Base-by-base conservation (phyloP, 1,140 invertebrate genomes). In the Calephelis nemesis region DNA sequence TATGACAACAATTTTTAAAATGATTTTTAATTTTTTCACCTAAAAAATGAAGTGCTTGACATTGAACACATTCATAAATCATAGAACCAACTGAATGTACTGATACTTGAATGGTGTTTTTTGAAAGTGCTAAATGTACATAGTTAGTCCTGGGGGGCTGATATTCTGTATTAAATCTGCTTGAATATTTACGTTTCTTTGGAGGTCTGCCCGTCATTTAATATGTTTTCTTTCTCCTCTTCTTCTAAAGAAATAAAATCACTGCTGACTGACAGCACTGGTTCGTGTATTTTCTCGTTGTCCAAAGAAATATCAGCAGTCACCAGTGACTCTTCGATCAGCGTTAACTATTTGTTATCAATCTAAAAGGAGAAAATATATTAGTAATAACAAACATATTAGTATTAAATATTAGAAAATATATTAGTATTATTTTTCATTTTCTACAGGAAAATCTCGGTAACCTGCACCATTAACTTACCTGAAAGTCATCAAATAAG, bases 1-100 rank as follows among this genome's bases (percentile, higher is more conserved):
- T 76, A 72, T 74, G 72, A 73, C 74, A 76, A 71, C 69, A 73
- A 65, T 73, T 69, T 71, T 70, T 73, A 68, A 71, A 73, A 76
- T 76, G 62, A 69, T 71, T 69, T 72, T 72, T 67, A 69, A 67
- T 70, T 65, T 72, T 74, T 72, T 74, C 73, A 69, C 69, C 73
- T 74, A 74, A 72, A 65, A 74, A 74, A 70, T 74, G 67, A 71
- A 73, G 65, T 68, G 72, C 65, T 68, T 70, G 68, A 68, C 70
- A 74, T 68, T 72, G 68, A 70, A 69, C 65, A 70, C 69, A 74
- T 71, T 71, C 70, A 74, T 74, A 71, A 74, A 70, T 70, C 73
- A 69, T 74, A 69, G 73, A 74, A 70, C 70, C 70, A 74, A 74
- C 70, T 72, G 68, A 74, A 74, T 74, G 47, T 69, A 69, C 68